Base-by-base conservation (phyloP, 2,113 vertebrate species). In the Eptatretus burgeri region DNA sequence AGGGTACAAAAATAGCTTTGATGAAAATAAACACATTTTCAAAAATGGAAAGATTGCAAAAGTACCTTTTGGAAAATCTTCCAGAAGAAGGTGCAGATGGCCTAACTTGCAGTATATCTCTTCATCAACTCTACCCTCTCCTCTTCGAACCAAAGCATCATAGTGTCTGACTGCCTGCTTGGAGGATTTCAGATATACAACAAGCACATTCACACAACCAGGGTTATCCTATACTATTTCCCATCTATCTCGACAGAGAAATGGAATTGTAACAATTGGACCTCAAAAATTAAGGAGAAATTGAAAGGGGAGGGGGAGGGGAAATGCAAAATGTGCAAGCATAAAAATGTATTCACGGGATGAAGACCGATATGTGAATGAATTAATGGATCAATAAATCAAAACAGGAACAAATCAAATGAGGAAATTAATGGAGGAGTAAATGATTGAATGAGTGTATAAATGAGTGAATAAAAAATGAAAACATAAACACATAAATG, bases 21-120 rank as follows among this genome's bases (percentile, higher is more conserved):
- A 41, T 14, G 27, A 19, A 49, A 17, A 62, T 51, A 14, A 9
- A 13, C 52, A 53, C 10, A 62, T 13, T 64, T 52, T 14, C n/a
- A 64, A 56, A 27, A 53, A 63, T 11, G 52, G 14, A 18, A 51
- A 9, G 51, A 20, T 14, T 27, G 13, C 50, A 52, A 63, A 66
- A 76, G 85, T 78, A 96, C 91, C 91, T 95, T 96, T 96, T 77
- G 82, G 78, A 82, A 89, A 96, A 76, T 96, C 87, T 81, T 96
- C 87, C 77, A 96, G 81, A 71, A 96, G 78, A 70, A 96, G 85
- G 78, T 88, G 91, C 80, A 91, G 94, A 78, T 96, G 91, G 74
- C 88, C 91, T 75, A 96, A 82, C 74, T 94, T 86, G 81, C 91
- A 95, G 80, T 93, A 95, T 74, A 94, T 81, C 77, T 91, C 88